Conservation (phyloP, 92 coral and sea anemone genomes). For the Umimayanthus chanpuru region DNA sequence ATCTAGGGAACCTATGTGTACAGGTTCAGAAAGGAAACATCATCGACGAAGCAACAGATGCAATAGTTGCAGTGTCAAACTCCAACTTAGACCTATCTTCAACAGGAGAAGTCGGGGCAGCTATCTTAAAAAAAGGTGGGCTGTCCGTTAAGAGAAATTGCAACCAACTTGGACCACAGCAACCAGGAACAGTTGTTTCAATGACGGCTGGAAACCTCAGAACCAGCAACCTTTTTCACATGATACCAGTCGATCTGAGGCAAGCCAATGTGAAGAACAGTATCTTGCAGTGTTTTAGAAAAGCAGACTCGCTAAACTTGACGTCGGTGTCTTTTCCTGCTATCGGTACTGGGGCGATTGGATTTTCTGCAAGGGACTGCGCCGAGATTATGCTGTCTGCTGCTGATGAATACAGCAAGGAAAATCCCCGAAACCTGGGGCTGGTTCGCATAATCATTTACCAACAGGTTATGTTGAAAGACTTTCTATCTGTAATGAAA, state of each 20-base stretch:
- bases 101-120: constrained; percentile 65
- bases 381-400: constrained; percentile 42
- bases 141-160: constrained; percentile 51
- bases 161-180: constrained; percentile 1
- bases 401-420: constrained; percentile 4
- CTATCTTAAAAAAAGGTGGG: constrained; percentile 66
- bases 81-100: constrained; percentile 42
- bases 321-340: constrained; percentile 59
- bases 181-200: constrained; percentile 41
- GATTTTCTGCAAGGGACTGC: constrained; percentile 33
- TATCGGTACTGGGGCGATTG: constrained; percentile 50
- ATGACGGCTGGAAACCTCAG: constrained; percentile 63
- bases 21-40: constrained; percentile 61
- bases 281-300: constrained; percentile 37
- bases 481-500: constrained; percentile 35
- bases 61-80: constrained; percentile 57
- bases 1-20: constrained; percentile 50
- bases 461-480: constrained; percentile 31
- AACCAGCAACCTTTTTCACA: constrained; percentile 47
- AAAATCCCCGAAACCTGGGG: constrained; percentile 20
- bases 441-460: constrained; percentile 45
- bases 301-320: constrained; percentile 3
- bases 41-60: constrained; percentile 62
- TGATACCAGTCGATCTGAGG: constrained; percentile 17
- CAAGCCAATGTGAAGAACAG: constrained; percentile 24